A percentile compares a stretch with the other conserved stretches of the same genome.
These are phyloP conservation scores for Pogoniulus pusillus DNA, from an alignment of 2,797 vertebrate genomes.

Conservation along the genomic window DNA sequence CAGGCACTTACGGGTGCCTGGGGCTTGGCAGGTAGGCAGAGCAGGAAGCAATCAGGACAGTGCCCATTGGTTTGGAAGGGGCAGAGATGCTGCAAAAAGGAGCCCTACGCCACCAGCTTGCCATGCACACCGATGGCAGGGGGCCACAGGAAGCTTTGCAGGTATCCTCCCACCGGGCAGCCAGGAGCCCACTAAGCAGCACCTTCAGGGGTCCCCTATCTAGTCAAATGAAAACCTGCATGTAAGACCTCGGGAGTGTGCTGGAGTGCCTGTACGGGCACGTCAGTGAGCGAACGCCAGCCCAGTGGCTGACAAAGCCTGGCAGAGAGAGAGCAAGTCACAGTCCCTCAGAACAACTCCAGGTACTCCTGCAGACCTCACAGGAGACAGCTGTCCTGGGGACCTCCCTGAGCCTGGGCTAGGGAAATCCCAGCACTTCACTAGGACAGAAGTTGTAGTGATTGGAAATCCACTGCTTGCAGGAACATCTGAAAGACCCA, in stretches of 20 bases:
- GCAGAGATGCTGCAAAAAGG: neutral
- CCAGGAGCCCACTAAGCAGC: accelerated
- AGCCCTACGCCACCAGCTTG: neutral
- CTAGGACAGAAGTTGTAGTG: neutral
- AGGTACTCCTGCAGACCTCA: neutral
- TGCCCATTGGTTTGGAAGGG: neutral
- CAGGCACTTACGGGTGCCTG: neutral
- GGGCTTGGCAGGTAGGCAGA: neutral
- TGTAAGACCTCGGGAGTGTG: neutral
- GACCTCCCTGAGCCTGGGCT: neutral
- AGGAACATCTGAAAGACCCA: neutral
- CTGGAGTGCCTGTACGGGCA: neutral
- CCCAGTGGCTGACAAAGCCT: neutral
- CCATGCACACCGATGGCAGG: neutral
- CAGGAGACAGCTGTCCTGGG: neutral
- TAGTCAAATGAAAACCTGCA: neutral
- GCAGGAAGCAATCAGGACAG: neutral
- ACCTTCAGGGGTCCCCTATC: neutral
- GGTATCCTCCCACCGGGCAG: accelerated
- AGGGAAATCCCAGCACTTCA: neutral
- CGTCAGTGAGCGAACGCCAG: neutral
- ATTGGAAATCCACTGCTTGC: neutral
- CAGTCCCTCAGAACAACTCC: neutral
- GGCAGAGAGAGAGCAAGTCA: neutral
- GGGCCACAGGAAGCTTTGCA: neutral